Conservation (phyloP, 2,113 vertebrate species). For the Erythrocebus patas region DNA sequence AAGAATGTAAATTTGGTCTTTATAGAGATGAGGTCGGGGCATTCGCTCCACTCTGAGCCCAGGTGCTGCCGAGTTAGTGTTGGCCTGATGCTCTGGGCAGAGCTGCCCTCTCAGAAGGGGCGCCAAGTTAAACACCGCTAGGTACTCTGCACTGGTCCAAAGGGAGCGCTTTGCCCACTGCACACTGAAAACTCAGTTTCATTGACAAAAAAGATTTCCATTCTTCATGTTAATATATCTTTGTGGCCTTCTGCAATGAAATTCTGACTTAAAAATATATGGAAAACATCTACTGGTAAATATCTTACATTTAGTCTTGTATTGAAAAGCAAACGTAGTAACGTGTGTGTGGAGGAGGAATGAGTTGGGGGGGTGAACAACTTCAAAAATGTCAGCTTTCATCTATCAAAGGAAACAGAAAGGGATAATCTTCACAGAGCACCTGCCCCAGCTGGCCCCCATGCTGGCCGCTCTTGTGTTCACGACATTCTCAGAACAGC, state of each 20-base stretch:
- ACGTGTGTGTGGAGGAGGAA: background rate
- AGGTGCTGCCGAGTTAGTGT: constrained; percentile 79
- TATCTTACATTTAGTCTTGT: background rate
- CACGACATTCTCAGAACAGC: background rate
- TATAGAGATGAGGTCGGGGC: constrained; percentile 13
- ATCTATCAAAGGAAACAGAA: background rate
- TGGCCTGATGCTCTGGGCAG: constrained; percentile 72
- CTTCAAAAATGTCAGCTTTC: background rate
- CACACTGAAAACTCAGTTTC: background rate
- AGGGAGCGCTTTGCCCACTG: constrained; percentile 32
- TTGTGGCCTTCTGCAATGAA: background rate
- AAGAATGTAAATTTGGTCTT: constrained; percentile 49
- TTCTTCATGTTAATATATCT: background rate
- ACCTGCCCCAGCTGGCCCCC: background rate
- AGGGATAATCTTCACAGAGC: background rate
- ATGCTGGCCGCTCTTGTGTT: background rate
- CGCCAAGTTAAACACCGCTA: constrained; percentile 83
- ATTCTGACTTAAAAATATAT: background rate
- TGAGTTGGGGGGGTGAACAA: too few species aligned
- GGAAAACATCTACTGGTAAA: background rate
- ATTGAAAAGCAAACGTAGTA: background rate
- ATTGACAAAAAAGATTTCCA: constrained; percentile 27
- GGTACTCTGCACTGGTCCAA: constrained; percentile 69
- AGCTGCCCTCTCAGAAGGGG: constrained; percentile 76
- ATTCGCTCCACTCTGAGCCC: background rate